Percentiles rank a stretch among this genome's conserved stretches.
phyloP scores from a whole-genome alignment of 2,113 vertebrate species.

The Crocuta crocuta region DNA sequence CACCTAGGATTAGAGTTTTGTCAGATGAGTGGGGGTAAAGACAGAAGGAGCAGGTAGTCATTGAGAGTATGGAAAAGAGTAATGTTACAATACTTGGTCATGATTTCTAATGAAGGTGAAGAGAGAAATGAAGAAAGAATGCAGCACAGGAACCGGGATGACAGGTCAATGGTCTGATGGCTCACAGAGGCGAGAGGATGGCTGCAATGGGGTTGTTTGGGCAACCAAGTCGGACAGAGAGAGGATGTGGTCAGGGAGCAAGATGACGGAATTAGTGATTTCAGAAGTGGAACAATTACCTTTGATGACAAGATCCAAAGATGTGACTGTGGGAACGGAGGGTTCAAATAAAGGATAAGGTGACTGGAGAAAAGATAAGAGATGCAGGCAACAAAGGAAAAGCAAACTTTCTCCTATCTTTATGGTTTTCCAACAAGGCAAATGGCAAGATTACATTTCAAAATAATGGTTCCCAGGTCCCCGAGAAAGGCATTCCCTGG shows the following conservation, averaged over 20 bases:
- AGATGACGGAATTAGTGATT: background rate
- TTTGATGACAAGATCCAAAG: background rate
- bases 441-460: background rate
- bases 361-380: background rate
- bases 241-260: background rate
- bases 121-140: background rate
- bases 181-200: background rate
- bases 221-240: background rate
- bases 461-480: background rate
- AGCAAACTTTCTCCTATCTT: background rate
- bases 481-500: background rate
- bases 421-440: background rate
- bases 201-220: background rate
- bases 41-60: background rate
- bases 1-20: background rate
- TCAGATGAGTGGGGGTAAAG: background rate
- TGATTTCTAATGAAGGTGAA: background rate
- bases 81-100: background rate
- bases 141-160: background rate
- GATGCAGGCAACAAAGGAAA: background rate
- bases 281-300: background rate
- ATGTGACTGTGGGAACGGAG: background rate
- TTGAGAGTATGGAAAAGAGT: background rate
- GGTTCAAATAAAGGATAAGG: background rate
- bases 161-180: background rate